Conservation (phyloP, 2,797 vertebrate genomes). For the Phrynocephalus guinanensis region DNA sequence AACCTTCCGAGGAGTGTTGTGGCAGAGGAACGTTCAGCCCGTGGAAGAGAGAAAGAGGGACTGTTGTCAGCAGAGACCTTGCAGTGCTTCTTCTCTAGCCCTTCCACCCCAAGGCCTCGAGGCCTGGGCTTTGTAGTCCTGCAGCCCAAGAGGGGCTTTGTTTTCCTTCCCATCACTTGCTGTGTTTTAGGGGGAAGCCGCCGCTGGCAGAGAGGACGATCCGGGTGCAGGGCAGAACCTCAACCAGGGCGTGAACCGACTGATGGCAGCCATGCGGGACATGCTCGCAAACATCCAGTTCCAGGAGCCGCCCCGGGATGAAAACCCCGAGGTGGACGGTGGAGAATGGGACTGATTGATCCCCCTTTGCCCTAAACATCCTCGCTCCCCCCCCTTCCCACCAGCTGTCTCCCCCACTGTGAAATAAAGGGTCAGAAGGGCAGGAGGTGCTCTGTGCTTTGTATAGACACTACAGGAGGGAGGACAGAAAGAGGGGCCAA, state of each 20-base stretch:
- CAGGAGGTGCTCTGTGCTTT: not conserved
- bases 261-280: constrained; percentile 97
- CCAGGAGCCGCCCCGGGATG: constrained; percentile 89
- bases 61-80: not conserved
- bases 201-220: constrained; percentile 86
- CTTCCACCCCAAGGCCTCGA: not conserved
- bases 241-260: constrained; percentile 93
- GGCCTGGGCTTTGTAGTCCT: not conserved
- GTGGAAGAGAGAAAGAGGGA: too few species aligned
- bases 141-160: not conserved
- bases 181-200: constrained; percentile 78
- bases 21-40: too few species aligned
- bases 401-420: not conserved
- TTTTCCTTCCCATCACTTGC: not conserved
- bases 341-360: constrained; percentile 88
- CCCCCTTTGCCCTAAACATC: rapidly evolving
- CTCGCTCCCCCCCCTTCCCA: not conserved
- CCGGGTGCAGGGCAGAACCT: constrained; percentile 88
- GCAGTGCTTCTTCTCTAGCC: not conserved
- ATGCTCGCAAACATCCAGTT: constrained; percentile 98
- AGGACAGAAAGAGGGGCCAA: too few species aligned
- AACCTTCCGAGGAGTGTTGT: not conserved
- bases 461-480: not conserved
- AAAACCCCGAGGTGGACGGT: constrained; percentile 88
- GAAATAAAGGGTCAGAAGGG: constrained; percentile 40